phyloP scores from a whole-genome alignment of 2,113 vertebrate species.

The Trochalopteron elliotii region DNA sequence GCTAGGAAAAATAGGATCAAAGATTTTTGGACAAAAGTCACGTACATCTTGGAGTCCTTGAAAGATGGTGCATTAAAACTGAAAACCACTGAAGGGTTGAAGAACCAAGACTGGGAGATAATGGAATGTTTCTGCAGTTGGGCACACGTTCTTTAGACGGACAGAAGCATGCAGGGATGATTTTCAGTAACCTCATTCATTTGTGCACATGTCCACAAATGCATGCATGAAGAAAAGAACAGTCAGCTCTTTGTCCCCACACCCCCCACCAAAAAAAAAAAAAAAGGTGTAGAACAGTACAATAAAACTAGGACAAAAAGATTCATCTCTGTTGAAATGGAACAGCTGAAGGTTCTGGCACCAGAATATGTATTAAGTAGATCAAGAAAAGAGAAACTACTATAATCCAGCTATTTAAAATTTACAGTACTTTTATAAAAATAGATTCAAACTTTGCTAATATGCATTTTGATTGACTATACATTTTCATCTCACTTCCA shows the following conservation, averaged over 20 bases:
- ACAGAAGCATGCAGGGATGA: not conserved
- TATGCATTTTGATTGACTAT: constrained; percentile 42
- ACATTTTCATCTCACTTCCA: not conserved
- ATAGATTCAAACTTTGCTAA: constrained; percentile 24
- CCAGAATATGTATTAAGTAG: not conserved
- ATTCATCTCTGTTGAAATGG: not conserved
- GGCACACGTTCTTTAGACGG: not conserved
- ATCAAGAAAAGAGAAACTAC: not conserved
- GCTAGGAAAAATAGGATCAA: not conserved
- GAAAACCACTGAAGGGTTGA: not conserved
- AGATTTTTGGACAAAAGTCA: not conserved
- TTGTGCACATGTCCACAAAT: not conserved
- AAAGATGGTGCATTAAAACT: not conserved
- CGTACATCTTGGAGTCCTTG: not conserved
- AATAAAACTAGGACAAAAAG: not conserved
- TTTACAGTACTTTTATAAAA: not conserved
- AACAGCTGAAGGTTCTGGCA: not conserved
- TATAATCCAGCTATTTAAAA: not conserved
- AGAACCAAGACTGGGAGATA: not conserved
- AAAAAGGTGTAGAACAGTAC: not conserved
- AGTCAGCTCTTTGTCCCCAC: not conserved
- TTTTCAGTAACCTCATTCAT: not conserved
- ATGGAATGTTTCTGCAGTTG: not conserved
- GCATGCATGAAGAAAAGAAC: not conserved
- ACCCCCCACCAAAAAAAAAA: too few relatives aligned